Percentiles rank a stretch among this genome's conserved stretches.
Conservation (phyloP, 2,113 vertebrate species). For the Megaceryle torquata region DNA sequence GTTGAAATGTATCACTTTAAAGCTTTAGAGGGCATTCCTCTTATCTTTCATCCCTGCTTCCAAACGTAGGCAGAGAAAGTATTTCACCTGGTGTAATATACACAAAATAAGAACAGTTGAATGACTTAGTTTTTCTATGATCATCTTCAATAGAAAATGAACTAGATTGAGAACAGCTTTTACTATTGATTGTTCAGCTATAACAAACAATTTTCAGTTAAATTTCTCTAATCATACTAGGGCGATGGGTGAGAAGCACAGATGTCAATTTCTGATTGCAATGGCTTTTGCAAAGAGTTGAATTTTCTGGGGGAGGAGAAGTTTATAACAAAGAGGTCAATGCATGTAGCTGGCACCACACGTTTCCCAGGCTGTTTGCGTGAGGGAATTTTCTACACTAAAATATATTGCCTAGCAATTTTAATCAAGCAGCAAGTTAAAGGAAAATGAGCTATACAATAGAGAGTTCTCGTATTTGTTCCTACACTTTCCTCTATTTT, state of each 20-base stretch:
- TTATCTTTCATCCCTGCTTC: background rate
- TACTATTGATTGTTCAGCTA: slow-evolving; percentile 52
- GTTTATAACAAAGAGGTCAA: background rate
- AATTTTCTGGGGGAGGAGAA: background rate
- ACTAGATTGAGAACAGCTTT: slow-evolving; percentile 55
- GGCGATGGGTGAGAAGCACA: background rate
- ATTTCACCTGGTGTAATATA: background rate
- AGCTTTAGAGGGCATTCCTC: background rate
- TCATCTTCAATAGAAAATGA: slow-evolving; percentile 29
- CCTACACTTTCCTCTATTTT: background rate
- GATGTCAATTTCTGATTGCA: slow-evolving; percentile 23
- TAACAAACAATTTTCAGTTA: slow-evolving; percentile 62
- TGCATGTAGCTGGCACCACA: background rate
- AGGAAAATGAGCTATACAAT: background rate
- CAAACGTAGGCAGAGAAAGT: accelerated
- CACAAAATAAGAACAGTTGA: background rate
- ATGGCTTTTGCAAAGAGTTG: background rate
- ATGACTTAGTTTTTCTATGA: background rate
- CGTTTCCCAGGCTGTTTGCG: background rate
- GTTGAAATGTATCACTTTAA: background rate
- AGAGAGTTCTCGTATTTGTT: background rate
- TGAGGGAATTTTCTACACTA: background rate
- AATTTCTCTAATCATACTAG: background rate
- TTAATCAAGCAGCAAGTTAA: background rate
- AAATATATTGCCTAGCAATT: background rate